Evolutionary conservation across 1,140 invertebrate genomes (phyloP).

Genomic region (Hyposmocoma kahamanoa): DNA sequence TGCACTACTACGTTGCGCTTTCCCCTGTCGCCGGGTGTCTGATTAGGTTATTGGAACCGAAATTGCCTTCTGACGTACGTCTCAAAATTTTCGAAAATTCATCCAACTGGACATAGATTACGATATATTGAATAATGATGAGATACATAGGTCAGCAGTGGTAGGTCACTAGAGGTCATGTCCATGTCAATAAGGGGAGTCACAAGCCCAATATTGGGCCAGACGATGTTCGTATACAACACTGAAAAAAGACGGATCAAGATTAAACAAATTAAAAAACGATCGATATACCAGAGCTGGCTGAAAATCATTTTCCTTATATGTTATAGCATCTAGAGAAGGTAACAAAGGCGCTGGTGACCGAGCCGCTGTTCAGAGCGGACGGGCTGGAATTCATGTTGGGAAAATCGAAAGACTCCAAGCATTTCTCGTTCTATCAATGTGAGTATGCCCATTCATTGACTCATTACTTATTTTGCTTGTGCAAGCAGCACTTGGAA

Average conservation of each 20-base stretch:
- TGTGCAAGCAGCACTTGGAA: too few relatives aligned
- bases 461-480: too few relatives aligned
- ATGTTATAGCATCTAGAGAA: slow-evolving; percentile 44
- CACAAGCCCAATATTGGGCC: too few relatives aligned
- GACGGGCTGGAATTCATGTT: slow-evolving; percentile 60
- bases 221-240: too few relatives aligned
- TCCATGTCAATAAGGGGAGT: too few relatives aligned
- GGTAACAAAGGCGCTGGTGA: slow-evolving; percentile 42
- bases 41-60: slow-evolving; percentile 41
- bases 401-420: slow-evolving; percentile 33
- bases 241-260: too few relatives aligned
- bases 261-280: too few relatives aligned
- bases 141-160: too few relatives aligned
- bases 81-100: too few relatives aligned
- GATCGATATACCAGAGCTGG: neutral
- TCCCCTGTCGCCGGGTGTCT: slow-evolving; percentile 58
- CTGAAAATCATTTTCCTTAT: neutral
- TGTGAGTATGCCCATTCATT: slow-evolving; percentile 55
- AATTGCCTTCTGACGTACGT: slow-evolving; percentile 39
- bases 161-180: too few relatives aligned
- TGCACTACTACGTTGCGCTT: slow-evolving; percentile 59
- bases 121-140: too few relatives aligned
- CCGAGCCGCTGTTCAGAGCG: slow-evolving; percentile 49
- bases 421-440: slow-evolving; percentile 52
- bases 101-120: too few relatives aligned